Evolutionary conservation across 2,888 invertebrate genomes (phyloP), one percentile per base, ranked within the genome.

Genomic region (Matsumyia berberina): DNA sequence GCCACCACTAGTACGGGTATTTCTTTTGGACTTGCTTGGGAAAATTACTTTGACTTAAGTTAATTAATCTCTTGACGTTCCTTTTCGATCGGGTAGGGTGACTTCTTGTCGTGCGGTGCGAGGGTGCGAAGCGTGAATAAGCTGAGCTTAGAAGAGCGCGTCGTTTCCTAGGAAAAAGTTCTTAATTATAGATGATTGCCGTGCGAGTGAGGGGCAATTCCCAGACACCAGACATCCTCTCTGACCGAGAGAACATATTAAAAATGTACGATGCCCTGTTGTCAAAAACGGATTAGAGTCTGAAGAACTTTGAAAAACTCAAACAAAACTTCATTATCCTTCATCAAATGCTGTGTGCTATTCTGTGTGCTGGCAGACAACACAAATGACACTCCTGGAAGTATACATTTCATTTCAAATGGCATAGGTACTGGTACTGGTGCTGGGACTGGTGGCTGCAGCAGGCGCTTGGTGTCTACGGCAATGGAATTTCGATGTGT

Each of bases 1-100:
- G 70, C 77, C 42, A 57, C 44, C 55, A 57, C 44, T 44, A 78
- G 70, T 64, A 31, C 60, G 49, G 70, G 76, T 64, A 69, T 79
- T 83, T 62, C n/a, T n/a, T 15, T 80, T 64, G 58, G 74, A 66
- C 70, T 80, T 64, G 24, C 76, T 66, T 80, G 57, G 12, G 89
- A 89, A 90, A 90, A 89, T 89, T 89, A 89, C 90, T 90, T 89
- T 89, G 90, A 90, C 90, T 89, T 88, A 90, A 91, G 90, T 90
- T 90, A 91, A 91, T 91, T 91, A 91, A 91, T 91, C 91, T 90
- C 89, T 89, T 35, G 55, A 37, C 29, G 60, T 76, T 24, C 46
- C 35, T 66, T 55, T 53, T 53, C 11, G 17, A 19, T 24, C 11
- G 37, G 17, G 24, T 19, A 49, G 78, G 70, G 78, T 69, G 69